Percentiles rank a stretch among this genome's conserved stretches.
These are phyloP conservation scores for Prenolepis imparis DNA, from an alignment of 2,888 invertebrate genomes.

Conservation along the genomic window DNA sequence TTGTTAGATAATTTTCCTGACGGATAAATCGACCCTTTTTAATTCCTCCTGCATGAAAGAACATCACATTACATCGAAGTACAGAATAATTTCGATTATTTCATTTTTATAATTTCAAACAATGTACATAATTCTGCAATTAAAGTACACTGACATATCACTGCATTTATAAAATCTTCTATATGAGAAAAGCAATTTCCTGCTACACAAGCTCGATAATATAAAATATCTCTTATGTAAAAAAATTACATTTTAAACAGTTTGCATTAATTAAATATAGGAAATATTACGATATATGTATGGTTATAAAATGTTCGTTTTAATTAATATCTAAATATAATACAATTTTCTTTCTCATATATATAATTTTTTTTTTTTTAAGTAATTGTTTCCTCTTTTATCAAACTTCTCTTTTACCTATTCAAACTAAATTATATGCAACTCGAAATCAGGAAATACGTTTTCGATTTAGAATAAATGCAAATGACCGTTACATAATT, in stretches of 20 bases:
- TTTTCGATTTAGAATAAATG: not conserved
- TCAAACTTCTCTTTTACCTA: not conserved
- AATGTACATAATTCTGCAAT: not conserved
- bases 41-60: not conserved
- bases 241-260: not conserved
- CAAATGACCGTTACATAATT: not conserved
- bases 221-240: not conserved
- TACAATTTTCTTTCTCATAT: not conserved
- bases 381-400: not conserved
- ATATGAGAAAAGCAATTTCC: not conserved
- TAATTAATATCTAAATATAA: not conserved
- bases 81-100: not conserved
- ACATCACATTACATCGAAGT: not conserved
- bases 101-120: not conserved
- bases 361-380: not conserved
- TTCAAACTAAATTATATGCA: not conserved
- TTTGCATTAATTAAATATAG: not conserved
- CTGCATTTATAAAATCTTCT: not conserved
- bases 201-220: not conserved
- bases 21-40: not conserved
- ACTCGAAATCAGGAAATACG: not conserved
- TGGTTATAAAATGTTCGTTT: not conserved
- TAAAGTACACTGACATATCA: slow-evolving; percentile 28
- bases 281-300: not conserved
- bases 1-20: slow-evolving; percentile 17